Percentiles rank a stretch among this genome's conserved stretches.
phyloP scores from a whole-genome alignment of 2,797 vertebrate genomes.

The Chaetophractus vellerosus region DNA sequence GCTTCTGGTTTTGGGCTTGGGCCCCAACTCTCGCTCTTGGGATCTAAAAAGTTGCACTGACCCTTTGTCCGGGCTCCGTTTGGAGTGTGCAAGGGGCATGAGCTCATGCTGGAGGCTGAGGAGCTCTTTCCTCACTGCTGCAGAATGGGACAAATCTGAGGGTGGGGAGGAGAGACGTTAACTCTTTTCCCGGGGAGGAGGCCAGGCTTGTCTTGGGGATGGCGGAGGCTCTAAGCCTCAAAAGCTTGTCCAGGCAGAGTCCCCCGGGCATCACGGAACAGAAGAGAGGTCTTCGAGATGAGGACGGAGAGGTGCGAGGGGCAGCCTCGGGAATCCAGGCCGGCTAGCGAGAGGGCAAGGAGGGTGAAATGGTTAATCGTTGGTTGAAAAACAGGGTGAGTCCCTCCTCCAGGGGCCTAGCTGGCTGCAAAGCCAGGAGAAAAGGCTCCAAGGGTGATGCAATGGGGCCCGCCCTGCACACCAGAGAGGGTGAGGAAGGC shows the following conservation, averaged over 20 bases:
- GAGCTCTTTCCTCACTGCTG: constrained; percentile 76
- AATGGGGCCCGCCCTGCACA: constrained; percentile 86
- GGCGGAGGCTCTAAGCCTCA: not conserved
- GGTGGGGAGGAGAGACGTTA: constrained; percentile 79
- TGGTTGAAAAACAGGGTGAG: constrained; percentile 86
- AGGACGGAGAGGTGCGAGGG: not conserved
- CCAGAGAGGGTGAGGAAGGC: constrained; percentile 82
- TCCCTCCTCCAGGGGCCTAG: constrained; percentile 85
- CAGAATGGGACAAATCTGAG: constrained; percentile 81
- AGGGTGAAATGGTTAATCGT: constrained; percentile 83
- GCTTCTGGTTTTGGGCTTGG: not conserved
- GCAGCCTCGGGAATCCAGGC: not conserved
- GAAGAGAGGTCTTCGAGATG: not conserved
- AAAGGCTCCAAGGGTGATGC: constrained; percentile 84
- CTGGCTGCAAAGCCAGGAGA: constrained; percentile 83
- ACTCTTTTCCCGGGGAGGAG: constrained; percentile 73
- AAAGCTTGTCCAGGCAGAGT: not conserved
- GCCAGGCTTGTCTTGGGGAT: not conserved
- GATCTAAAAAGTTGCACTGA: constrained; percentile 48
- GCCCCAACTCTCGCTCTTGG: not conserved
- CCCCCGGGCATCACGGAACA: not conserved
- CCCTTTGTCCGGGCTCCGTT: constrained; percentile 64
- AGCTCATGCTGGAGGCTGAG: constrained; percentile 78
- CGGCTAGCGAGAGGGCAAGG: not conserved
- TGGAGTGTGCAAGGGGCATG: constrained; percentile 75